Evolutionary conservation across 2,797 vertebrate genomes (phyloP).

Genomic region (Enteromius thamalakanensis): DNA sequence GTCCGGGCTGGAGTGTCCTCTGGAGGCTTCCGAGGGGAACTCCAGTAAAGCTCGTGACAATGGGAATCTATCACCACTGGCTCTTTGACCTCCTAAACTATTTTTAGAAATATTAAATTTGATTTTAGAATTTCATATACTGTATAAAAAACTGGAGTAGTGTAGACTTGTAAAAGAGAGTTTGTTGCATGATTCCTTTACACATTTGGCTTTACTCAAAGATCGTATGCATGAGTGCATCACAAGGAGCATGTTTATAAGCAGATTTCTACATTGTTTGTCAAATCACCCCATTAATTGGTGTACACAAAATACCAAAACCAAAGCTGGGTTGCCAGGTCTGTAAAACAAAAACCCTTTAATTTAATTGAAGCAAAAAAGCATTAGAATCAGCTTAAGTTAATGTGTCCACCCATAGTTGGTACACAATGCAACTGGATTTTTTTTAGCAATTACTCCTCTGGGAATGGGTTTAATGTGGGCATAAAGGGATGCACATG

Average conservation of each 20-base stretch:
- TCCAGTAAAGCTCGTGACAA: too few species aligned
- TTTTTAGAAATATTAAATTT: not conserved
- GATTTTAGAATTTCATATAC: not conserved
- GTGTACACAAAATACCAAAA: not conserved
- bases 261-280: not conserved
- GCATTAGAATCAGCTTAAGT: not conserved
- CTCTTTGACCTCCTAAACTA: not conserved
- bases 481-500: slow-evolving; percentile 14
- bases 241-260: not conserved
- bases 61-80: not conserved
- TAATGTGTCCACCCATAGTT: not conserved
- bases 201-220: not conserved
- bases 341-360: too few species aligned
- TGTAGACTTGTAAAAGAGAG: not conserved
- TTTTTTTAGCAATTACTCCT: not conserved
- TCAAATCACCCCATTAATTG: not conserved
- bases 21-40: too few species aligned
- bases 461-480: not conserved
- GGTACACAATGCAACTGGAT: not conserved
- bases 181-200: not conserved
- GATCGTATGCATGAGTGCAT: not conserved
- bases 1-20: too few species aligned
- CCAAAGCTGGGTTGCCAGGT: too few species aligned
- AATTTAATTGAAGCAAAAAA: not conserved
- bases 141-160: not conserved